phyloP scores from a whole-genome alignment of 2,888 invertebrate species.

The Microdon myrmicae region DNA sequence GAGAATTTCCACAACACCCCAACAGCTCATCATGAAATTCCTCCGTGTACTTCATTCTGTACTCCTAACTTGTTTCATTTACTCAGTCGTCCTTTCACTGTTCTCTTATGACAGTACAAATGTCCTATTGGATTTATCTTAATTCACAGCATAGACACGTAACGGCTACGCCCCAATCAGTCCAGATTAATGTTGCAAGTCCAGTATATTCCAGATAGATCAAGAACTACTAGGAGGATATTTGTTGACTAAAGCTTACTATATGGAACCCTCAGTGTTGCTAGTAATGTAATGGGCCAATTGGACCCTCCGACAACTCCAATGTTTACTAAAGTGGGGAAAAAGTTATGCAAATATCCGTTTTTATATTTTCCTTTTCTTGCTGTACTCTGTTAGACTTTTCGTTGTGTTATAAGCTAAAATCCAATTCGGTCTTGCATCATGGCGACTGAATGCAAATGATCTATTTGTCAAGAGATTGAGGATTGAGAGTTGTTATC shows the following conservation, averaged over 20 bases:
- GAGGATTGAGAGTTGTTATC: conserved; percentile 22
- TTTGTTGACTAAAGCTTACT: conserved; percentile 15
- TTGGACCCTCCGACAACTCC: too few species aligned
- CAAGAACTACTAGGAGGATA: conserved; percentile 40
- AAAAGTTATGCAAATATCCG: conserved; percentile 49
- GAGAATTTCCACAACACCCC: conserved; percentile 19
- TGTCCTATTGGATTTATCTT: conserved; percentile 50
- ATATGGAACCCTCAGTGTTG: conserved; percentile 22
- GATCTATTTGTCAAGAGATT: conserved; percentile 41
- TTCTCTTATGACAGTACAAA: neutral
- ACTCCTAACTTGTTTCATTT: neutral
- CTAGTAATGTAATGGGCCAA: conserved; percentile 3
- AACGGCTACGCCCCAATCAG: conserved; percentile 49
- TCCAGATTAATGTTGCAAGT: conserved; percentile 50
- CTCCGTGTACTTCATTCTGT: neutral
- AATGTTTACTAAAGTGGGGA: too few species aligned
- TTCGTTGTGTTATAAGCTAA: conserved; percentile 18
- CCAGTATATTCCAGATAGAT: conserved; percentile 42
- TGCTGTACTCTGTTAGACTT: neutral
- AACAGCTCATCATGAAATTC: conserved; percentile 21
- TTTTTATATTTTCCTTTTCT: neutral
- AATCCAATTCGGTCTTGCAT: conserved; percentile 46
- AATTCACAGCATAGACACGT: conserved; percentile 51
- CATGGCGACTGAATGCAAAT: conserved; percentile 49
- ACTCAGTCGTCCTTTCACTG: neutral